A percentile compares a stretch with the other conserved stretches of the same genome.
Conservation (phyloP, 2,113 vertebrate species). For the Leptobrachium ailaonicum region DNA sequence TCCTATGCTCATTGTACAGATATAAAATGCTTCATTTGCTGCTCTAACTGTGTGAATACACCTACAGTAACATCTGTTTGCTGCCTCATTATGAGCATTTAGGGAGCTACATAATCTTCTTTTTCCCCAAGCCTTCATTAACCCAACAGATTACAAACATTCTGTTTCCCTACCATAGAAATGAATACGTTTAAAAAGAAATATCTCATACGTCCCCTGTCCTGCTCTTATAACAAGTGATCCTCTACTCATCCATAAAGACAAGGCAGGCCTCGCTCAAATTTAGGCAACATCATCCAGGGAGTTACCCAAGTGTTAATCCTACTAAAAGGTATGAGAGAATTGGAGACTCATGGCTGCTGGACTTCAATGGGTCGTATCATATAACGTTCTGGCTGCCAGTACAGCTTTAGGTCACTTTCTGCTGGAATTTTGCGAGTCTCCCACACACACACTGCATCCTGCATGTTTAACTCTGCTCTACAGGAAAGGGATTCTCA, state of each 20-base stretch:
- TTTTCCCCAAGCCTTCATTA: too few species aligned
- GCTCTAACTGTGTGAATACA: too few species aligned
- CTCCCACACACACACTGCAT: constrained; percentile 34
- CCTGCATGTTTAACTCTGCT: not conserved
- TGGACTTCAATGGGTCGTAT: constrained; percentile 17
- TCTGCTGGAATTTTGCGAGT: constrained; percentile 8
- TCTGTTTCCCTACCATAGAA: too few species aligned
- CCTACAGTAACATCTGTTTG: too few species aligned
- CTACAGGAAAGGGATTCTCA: not conserved
- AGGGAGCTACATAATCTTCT: too few species aligned
- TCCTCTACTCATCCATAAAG: constrained; percentile 16
- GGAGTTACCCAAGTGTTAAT: constrained; percentile 39
- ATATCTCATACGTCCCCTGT: not conserved
- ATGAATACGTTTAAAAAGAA: too few species aligned
- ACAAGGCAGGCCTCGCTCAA: constrained; percentile 3
- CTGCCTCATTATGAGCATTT: too few species aligned
- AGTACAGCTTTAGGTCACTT: constrained; percentile 21
- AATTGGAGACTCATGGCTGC: constrained; percentile 11
- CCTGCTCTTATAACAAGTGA: not conserved
- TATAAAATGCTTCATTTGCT: too few species aligned
- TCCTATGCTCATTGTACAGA: too few species aligned
- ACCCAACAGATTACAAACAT: too few species aligned
- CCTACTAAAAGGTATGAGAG: constrained; percentile 21
- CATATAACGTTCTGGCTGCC: constrained; percentile 36
- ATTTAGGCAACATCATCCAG: constrained; percentile 7